Percentiles rank a stretch among this genome's conserved stretches.
phyloP scores from a whole-genome alignment of 2,888 invertebrate species.

The Agrenia bidenticulata region DNA sequence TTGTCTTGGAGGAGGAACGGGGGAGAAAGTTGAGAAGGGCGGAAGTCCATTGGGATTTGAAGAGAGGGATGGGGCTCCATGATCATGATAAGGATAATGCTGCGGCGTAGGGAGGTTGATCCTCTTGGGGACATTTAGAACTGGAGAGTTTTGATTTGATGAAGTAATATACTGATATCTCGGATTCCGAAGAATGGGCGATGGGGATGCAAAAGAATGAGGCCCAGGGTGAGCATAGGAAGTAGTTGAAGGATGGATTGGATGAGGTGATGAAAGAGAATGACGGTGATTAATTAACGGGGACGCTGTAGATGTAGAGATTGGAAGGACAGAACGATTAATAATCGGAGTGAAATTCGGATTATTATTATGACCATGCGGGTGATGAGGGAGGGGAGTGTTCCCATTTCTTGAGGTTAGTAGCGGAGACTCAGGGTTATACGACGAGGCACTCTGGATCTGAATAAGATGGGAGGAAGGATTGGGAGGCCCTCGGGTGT shows the following conservation, averaged over 20 bases:
- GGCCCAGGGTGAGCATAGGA: constrained; percentile 17
- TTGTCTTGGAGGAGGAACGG: constrained; percentile 34
- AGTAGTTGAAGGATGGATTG: constrained; percentile 15
- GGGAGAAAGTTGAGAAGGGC: constrained; percentile 39
- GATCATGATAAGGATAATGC: constrained; percentile 25
- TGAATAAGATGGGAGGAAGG: background rate
- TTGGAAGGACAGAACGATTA: constrained; percentile 40
- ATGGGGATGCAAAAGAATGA: constrained; percentile 41
- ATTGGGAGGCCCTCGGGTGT: constrained; percentile 23
- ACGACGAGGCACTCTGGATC: constrained; percentile 23
- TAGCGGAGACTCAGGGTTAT: constrained; percentile 30
- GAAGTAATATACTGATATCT: constrained; percentile 52
- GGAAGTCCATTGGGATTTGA: constrained; percentile 34
- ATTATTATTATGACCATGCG: constrained; percentile 26
- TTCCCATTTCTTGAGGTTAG: constrained; percentile 18
- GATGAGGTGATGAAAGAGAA: constrained; percentile 33
- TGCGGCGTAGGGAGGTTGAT: constrained; percentile 17
- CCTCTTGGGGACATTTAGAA: constrained; percentile 46
- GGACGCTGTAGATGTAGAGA: constrained; percentile 35
- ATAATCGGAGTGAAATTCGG: constrained; percentile 29
- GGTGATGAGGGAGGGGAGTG: constrained; percentile 2
- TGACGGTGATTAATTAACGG: constrained; percentile 50
- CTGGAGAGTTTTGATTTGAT: constrained; percentile 53
- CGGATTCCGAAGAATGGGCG: constrained; percentile 50
- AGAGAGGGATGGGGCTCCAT: constrained; percentile 2